Base-by-base conservation (phyloP, 2,113 vertebrate species). In the Copsychus sechellarum region DNA sequence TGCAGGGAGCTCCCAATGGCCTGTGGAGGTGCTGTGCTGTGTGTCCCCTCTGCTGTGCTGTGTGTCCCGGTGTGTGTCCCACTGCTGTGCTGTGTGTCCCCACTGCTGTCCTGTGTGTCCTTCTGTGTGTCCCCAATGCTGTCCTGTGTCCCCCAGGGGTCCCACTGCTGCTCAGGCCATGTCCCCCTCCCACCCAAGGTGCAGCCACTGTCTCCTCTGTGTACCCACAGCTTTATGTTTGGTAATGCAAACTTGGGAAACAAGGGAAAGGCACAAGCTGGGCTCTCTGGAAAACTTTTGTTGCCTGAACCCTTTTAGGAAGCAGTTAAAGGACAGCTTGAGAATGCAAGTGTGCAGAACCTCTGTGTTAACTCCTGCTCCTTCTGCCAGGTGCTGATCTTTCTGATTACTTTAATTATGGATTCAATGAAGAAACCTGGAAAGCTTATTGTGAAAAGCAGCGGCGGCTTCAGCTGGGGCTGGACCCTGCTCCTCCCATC, bases 381-480 rank as follows among this genome's bases (percentile, higher is more conserved):
- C 42, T 34, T 51, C 91, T 81, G 71, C 20, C 86, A 98, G 98
- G 98, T 88, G 97, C 97, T 83, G 98, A 98, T 87, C 97, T 98
- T 88, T 98, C 98, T 26, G 98, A 98, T 86, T 98, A 98, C 65
- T 98, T 98, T 79, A 98, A 98, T 91, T 98, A 98, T 3, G 98
- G 98, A 66, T 98, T 98, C 94, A 98, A 97, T 79, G 98, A 98
- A 96, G 98, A 98, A 69, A 98, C 97, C 0, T 98, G 98, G 98
- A 98, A 98, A 79, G 97, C 97, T 29, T 98, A 98, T 84, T 98
- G 98, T 95, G 98, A 98, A 58, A 98, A 98, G 62, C 98, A 98
- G 92, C 96, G 96, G 12, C 95, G 98, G 60, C 97, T 98, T 60
- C 97, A 98, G 92, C 96, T 98, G 50, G 98, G 98, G 20, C 83